Evolutionary conservation across 2,797 vertebrate species (phyloP), one percentile per base, ranked within the genome.

Genomic region (Spondyliosoma cantharus): DNA sequence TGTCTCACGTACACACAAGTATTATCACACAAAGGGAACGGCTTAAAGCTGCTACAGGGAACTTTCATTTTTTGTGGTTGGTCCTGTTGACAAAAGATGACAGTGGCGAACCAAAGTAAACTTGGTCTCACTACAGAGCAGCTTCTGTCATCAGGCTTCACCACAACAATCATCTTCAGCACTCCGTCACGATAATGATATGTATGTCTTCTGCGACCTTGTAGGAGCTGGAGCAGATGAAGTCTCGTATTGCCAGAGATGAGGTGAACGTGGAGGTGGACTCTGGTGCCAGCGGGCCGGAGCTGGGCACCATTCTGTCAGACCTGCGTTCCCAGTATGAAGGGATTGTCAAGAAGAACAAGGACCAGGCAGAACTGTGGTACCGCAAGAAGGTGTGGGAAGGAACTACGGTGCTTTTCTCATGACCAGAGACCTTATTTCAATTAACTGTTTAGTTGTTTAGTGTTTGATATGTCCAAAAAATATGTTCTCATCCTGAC

Each of bases 191-290:
- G 7, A 37, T 3, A 11, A 37, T 37, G 9, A 37, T 7, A 37
- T 37, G 9, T 37, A 11, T 37, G 8, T 37, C 37, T 2, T 37
- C 9, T 37, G 37, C 7, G 1, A 32, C 3, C 17, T 8, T 72
- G n/a, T 82, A 96, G 96, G 96, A 96, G 76, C 45, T 96, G 2
- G 94, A 95, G 61, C 92, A 93, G 80, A 86, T 95, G 90, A 94
- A 85, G 78, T 92, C 93, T 52, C 94, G 94, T 32, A 89, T 96
- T 24, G 93, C 95, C 65, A 91, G 86, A 59, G 95, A 96, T 29
- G 94, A 96, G 73, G 94, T 96, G 61, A 95, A 91, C 1, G 96
- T 96, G 83, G 95, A 96, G 83, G 94, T 96, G 85, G 95, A 96
- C 58, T 93, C 94, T 0, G 78, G 71, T 16, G 86, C 87, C 72